Conservation (phyloP, 2,113 vertebrate genomes). For the Canis aureus region DNA sequence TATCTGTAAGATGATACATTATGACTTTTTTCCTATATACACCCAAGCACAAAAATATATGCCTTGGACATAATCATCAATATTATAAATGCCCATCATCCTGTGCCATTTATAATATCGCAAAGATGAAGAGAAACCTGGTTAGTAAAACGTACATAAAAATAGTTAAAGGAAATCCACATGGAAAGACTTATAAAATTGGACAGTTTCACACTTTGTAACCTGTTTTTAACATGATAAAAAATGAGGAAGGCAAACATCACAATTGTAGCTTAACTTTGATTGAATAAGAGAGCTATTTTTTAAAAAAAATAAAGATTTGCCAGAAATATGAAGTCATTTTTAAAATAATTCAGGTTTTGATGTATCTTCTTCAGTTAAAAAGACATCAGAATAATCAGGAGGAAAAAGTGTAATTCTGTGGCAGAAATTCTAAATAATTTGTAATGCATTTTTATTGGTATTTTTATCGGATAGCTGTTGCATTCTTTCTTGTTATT, state of each 20-base stretch:
- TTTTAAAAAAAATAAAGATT: background rate
- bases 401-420: background rate
- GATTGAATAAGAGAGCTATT: constrained; percentile 7
- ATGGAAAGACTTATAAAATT: constrained; percentile 52
- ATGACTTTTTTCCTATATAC: constrained; percentile 83
- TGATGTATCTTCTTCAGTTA: constrained; percentile 31
- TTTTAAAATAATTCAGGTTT: constrained; percentile 1
- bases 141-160: constrained; percentile 61
- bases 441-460: background rate
- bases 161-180: constrained; percentile 68
- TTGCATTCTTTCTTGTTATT: background rate
- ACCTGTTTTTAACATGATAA: constrained; percentile 67
- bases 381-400: constrained; percentile 25
- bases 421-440: background rate
- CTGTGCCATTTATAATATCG: constrained; percentile 64
- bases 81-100: constrained; percentile 64
- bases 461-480: background rate
- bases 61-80: constrained; percentile 72
- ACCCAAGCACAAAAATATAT: constrained; percentile 86
- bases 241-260: background rate
- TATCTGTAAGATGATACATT: constrained; percentile 83
- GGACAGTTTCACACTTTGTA: constrained; percentile 35
- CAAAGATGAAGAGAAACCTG: constrained; percentile 43
- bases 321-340: background rate
- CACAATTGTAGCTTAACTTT: constrained; percentile 57